Conservation (phyloP, 2,797 vertebrate genomes). For the Micrastur ruficollis region DNA sequence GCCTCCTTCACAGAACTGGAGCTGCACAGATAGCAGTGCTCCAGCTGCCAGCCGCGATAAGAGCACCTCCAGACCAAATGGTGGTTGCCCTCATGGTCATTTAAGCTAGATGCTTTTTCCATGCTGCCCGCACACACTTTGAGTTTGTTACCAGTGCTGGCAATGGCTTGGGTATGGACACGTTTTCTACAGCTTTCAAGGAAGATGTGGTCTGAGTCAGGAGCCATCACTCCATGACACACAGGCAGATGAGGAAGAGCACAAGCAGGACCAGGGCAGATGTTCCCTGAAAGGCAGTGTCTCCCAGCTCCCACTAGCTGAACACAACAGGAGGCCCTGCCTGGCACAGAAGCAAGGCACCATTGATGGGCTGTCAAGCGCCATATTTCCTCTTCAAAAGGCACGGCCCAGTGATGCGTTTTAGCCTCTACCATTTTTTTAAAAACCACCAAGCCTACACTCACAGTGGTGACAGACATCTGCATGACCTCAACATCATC, state of each 20-base stretch:
- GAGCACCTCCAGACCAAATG: background rate
- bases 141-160: background rate
- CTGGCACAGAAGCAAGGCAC: background rate
- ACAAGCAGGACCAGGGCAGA: background rate
- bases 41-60: background rate
- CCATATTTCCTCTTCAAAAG: background rate
- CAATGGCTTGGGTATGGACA: background rate
- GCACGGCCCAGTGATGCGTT: background rate
- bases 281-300: background rate
- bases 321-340: background rate
- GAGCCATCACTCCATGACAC: rapidly evolving
- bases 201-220: background rate
- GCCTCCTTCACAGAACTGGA: background rate
- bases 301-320: background rate
- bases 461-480: background rate
- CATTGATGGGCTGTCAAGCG: background rate
- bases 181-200: background rate
- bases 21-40: rapidly evolving
- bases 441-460: background rate
- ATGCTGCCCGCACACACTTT: too few species aligned
- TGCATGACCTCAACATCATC: background rate
- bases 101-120: too few species aligned
- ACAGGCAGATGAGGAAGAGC: background rate
- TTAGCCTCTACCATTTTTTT: background rate
- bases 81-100: rapidly evolving